A percentile compares a stretch with the other conserved stretches of the same genome.
These are phyloP conservation scores for Drosophila nikananu DNA, from an alignment of 1,140 invertebrate species.

Conservation along the genomic window DNA sequence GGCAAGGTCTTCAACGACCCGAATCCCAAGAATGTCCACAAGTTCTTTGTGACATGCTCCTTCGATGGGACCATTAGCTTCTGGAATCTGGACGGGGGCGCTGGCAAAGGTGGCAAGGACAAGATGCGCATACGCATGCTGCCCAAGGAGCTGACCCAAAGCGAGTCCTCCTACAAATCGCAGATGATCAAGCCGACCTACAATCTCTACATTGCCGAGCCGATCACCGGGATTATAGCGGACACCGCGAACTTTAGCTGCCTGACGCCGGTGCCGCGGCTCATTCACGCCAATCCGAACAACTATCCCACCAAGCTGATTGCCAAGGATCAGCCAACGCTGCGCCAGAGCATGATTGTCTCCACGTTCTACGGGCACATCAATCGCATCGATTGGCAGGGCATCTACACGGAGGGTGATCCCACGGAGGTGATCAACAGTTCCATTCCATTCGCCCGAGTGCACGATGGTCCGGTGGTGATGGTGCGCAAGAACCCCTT, in stretches of 20 bases:
- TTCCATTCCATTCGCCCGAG: conserved; percentile 85
- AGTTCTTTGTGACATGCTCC: conserved; percentile 88
- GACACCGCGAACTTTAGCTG: conserved; percentile 63
- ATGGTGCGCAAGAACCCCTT: conserved; percentile 87
- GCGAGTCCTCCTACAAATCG: conserved; percentile 87
- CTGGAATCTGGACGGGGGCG: conserved; percentile 88
- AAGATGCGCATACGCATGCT: conserved; percentile 67
- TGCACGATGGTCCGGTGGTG: conserved; percentile 89
- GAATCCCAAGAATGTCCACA: conserved; percentile 84
- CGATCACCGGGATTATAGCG: conserved; percentile 81
- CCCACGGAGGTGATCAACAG: conserved; percentile 85
- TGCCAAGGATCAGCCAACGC: conserved; percentile 70
- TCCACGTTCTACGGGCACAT: conserved; percentile 64
- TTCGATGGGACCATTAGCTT: conserved; percentile 89
- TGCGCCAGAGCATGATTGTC: conserved; percentile 83
- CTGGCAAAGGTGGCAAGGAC: conserved; percentile 31
- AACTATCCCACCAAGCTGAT: conserved; percentile 74
- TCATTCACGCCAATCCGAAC: conserved; percentile 35
- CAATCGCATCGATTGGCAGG: conserved; percentile 81
- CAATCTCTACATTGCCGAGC: conserved; percentile 86
- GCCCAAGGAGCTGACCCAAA: conserved; percentile 87
- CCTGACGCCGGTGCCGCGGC: conserved; percentile 11
- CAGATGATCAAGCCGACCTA: conserved; percentile 88
- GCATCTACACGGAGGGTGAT: conserved; percentile 85
- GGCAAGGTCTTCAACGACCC: conserved; percentile 86